A percentile compares a stretch with the other conserved stretches of the same genome.
Evolutionary conservation across 2,113 vertebrate genomes (phyloP).

Genomic region (Nicator chloris): DNA sequence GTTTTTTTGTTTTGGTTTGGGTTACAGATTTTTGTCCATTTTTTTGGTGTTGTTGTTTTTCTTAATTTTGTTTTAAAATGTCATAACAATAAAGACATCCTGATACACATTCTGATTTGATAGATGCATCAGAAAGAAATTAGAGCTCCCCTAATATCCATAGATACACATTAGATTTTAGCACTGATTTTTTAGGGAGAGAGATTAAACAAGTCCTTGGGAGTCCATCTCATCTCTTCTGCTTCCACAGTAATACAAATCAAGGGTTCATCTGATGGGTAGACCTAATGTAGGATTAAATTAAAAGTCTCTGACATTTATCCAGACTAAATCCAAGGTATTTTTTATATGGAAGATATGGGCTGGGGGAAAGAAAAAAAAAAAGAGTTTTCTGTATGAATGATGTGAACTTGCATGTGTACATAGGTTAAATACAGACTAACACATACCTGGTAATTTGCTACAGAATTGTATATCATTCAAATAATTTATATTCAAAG

Average conservation of each 20-base stretch:
- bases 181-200: not conserved
- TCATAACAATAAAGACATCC: not conserved
- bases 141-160: not conserved
- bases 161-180: not conserved
- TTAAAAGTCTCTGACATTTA: not conserved
- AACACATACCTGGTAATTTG: not conserved
- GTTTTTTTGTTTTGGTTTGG: not conserved
- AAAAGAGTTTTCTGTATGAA: conserved; percentile 1
- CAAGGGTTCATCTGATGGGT: not conserved
- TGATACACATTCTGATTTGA: not conserved
- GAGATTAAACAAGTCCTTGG: not conserved
- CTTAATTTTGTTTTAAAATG: not conserved
- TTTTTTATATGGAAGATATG: conserved; percentile 4
- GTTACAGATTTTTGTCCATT: rapidly evolving
- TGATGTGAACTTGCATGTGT: not conserved
- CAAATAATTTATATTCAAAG: not conserved
- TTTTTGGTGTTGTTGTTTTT: not conserved
- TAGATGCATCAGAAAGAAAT: not conserved
- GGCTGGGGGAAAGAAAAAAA: rapidly evolving
- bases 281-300: not conserved
- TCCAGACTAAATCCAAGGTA: conserved; percentile 37
- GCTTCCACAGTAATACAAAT: not conserved
- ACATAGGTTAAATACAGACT: not conserved
- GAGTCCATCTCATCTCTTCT: not conserved
- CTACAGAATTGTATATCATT: not conserved